These are phyloP conservation scores for Graphium colonna DNA, from an alignment of 2,888 invertebrate genomes.

Conservation along the genomic window DNA sequence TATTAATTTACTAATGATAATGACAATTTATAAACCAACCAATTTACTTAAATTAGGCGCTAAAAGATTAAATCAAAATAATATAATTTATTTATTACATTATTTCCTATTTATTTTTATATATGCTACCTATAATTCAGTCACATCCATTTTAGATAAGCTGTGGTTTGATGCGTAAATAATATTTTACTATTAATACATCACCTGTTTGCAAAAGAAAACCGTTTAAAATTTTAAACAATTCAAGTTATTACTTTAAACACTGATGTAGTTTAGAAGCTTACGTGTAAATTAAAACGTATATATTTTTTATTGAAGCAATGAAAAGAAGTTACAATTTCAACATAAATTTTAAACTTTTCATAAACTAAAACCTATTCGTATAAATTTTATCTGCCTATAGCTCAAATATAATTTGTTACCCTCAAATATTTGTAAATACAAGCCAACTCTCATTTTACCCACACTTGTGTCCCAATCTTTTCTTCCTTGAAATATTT, in stretches of 20 bases:
- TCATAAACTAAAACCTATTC: not conserved
- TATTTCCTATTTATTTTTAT: constrained; percentile 35
- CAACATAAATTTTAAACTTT: too few relatives aligned
- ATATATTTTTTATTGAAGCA: not conserved
- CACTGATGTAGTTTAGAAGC: constrained; percentile 5
- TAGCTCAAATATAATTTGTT: constrained; percentile 4
- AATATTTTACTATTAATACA: constrained; percentile 28
- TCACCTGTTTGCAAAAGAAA: too few relatives aligned
- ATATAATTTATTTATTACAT: too few relatives aligned
- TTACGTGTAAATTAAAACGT: constrained; percentile 3
- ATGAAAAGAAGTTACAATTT: not conserved
- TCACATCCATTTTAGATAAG: constrained; percentile 72
- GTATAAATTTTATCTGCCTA: too few relatives aligned
- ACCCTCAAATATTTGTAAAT: constrained; percentile 13
- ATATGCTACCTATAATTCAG: constrained; percentile 67
- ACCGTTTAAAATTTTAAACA: too few relatives aligned
- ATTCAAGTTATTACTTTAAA: not conserved
- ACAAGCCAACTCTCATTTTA: constrained; percentile 7
- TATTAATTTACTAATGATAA: not conserved
- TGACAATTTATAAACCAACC: too few relatives aligned
- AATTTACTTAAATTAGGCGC: constrained; percentile 22
- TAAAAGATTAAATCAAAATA: constrained; percentile 37
- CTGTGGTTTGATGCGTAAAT: constrained; percentile 51
- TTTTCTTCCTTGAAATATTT: constrained; percentile 41
- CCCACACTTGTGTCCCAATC: constrained; percentile 69